A percentile compares a stretch with the other conserved stretches of the same genome.
These are phyloP conservation scores for Austrofundulus limnaeus DNA, from an alignment of 2,113 vertebrate species.

Conservation along the genomic window DNA sequence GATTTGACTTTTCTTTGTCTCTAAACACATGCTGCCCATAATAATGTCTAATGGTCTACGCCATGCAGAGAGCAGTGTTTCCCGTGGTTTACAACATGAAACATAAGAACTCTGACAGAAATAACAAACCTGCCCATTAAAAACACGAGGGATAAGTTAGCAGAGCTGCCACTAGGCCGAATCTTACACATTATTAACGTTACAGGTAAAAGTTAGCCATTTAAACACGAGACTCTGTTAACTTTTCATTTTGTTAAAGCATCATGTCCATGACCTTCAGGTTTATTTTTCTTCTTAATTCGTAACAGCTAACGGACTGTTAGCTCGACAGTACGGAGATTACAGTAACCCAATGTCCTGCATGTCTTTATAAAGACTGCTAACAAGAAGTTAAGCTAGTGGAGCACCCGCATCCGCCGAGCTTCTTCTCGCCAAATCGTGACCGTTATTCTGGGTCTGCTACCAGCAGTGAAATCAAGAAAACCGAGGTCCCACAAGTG, in stretches of 20 bases:
- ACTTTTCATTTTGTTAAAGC: conserved; percentile 31
- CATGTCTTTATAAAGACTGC: conserved; percentile 27
- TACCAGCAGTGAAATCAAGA: neutral
- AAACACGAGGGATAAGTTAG: too few relatives aligned
- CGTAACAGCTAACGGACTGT: neutral
- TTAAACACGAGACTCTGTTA: neutral
- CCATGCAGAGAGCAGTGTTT: too few relatives aligned
- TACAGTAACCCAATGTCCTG: neutral
- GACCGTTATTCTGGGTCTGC: conserved; percentile 56
- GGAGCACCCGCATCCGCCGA: conserved; percentile 28
- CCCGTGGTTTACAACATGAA: too few relatives aligned
- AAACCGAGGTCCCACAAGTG: neutral
- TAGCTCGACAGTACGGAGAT: neutral
- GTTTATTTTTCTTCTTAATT: too few relatives aligned
- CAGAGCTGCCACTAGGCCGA: too few relatives aligned
- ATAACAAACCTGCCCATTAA: too few relatives aligned
- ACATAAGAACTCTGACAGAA: too few relatives aligned
- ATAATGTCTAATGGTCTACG: too few relatives aligned
- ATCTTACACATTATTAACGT: too few relatives aligned
- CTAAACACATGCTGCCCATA: too few relatives aligned
- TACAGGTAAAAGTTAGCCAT: too few relatives aligned
- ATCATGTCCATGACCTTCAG: conserved; percentile 2
- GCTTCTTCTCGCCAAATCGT: conserved; percentile 35
- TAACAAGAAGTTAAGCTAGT: conserved; percentile 70
- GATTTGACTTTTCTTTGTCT: too few relatives aligned